Evolutionary conservation across 2,888 invertebrate genomes (phyloP), one percentile per base, ranked within the genome.

Genomic region (Adelognathus sp.): DNA sequence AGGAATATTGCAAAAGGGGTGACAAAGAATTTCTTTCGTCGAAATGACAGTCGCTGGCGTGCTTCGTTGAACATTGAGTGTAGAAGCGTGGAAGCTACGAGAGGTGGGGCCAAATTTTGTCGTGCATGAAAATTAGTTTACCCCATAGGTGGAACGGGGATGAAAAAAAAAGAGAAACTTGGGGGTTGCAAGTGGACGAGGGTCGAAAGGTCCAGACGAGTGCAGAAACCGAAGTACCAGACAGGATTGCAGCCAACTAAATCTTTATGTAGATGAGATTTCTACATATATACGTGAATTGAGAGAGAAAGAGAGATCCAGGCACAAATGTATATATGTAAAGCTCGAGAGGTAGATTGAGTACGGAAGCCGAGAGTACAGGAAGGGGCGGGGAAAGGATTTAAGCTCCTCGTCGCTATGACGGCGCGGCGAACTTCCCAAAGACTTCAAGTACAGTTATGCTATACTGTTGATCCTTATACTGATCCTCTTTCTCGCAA

Each of bases 271-370:
- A 75, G 69, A 75, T 75, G 36, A 63, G 39, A 64, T 29, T 52
- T 58, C 16, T 21, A n/a, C 18, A 39, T 27, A 61, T 41, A 29
- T 29, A 63, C 72, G 41, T 33, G 31, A 41, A 63, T 52, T 52
- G 33, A 11, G 39, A 74, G 74, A 41, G 31, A 63, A 41, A 61
- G 33, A 11, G 39, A 74, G 74, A 41, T 64, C 66, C 31, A 67
- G n/a, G 60, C 66, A 56, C 60, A 9, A 36, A 29, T 75, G 33
- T 69, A 21, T 50, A 39, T 46, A 39, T 24, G 24, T 18, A 64
- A 61, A 50, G 67, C 52, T 67, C 56, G 58, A 67, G 74, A 61
- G 74, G 74, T 60, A 52, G 74, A 74, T 60, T 67, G 67, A 52
- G 74, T 33, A 73, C 52, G 58, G 60, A 66, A 74, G 74, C 66